A percentile compares a stretch with the other conserved stretches of the same genome.
Evolutionary conservation across 1,140 invertebrate genomes (phyloP).

Genomic region (Brachionus paranguensis): DNA sequence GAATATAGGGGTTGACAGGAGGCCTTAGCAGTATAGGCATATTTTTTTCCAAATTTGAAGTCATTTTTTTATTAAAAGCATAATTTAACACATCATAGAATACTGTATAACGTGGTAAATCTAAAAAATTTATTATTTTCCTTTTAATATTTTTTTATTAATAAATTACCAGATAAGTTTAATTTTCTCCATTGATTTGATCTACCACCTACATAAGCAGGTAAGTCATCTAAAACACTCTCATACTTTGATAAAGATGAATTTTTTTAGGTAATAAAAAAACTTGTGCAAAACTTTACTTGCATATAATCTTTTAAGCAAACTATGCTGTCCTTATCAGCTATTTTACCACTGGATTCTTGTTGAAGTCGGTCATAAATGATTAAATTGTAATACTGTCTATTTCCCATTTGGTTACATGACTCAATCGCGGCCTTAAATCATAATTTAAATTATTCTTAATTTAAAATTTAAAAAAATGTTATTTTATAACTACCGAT

Average conservation of each 20-base stretch:
- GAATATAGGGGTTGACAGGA: constrained; percentile 50
- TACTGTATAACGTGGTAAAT: constrained; percentile 50
- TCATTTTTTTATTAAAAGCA: constrained; percentile 49
- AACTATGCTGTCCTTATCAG: constrained; percentile 52
- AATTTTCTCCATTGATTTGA: constrained; percentile 29
- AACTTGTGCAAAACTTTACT: constrained; percentile 42
- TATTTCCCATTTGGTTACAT: constrained; percentile 51
- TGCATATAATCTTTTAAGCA: constrained; percentile 57
- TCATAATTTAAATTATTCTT: background rate
- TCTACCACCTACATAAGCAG: constrained; percentile 14
- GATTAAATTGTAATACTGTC: constrained; percentile 52
- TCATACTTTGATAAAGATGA: background rate
- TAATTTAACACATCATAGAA: constrained; percentile 55
- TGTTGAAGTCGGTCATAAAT: constrained; percentile 50
- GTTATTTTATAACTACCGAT: constrained; percentile 43
- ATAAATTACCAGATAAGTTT: background rate
- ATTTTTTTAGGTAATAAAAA: background rate
- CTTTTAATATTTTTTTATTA: background rate
- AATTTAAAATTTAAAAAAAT: too few species aligned
- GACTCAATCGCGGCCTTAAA: constrained; percentile 52
- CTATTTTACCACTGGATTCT: constrained; percentile 45
- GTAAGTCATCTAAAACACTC: constrained; percentile 22
- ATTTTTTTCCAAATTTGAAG: constrained; percentile 45
- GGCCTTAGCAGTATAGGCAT: constrained; percentile 46
- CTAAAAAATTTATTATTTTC: constrained; percentile 42